A percentile compares a stretch with the other conserved stretches of the same genome.
These are phyloP conservation scores for Caenorhabditis becei DNA, from an alignment of 2,888 invertebrate genomes.

Conservation along the genomic window DNA sequence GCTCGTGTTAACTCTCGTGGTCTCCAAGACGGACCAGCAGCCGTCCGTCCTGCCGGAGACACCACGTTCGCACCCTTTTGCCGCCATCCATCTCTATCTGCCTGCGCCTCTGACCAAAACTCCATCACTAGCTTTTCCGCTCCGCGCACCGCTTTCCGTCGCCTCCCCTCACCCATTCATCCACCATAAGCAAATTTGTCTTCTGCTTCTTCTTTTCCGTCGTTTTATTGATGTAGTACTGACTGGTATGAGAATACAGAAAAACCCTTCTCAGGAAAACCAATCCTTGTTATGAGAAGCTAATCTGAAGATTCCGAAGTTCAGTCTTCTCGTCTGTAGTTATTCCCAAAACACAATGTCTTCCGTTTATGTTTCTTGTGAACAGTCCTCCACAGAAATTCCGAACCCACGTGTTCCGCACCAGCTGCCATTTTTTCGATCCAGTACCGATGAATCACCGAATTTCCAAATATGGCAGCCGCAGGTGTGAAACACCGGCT, in stretches of 20 bases:
- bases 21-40: conserved; percentile 9
- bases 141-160: conserved; percentile 41
- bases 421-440: too few species aligned
- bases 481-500: background rate
- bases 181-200: conserved; percentile 29
- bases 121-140: conserved; percentile 45
- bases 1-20: background rate
- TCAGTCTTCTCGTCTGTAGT: too few species aligned
- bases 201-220: background rate
- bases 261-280: too few species aligned
- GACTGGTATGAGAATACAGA: background rate
- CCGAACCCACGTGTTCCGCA: too few species aligned
- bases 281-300: too few species aligned
- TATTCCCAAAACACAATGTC: too few species aligned
- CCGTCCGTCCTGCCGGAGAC: conserved; percentile 1
- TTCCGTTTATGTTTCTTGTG: too few species aligned
- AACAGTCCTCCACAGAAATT: too few species aligned
- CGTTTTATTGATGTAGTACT: conserved; percentile 2
- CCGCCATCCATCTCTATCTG: background rate
- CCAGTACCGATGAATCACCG: too few species aligned
- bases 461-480: background rate
- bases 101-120: background rate
- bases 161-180: conserved; percentile 14
- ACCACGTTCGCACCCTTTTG: conserved; percentile 27
- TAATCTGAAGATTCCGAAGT: too few species aligned